These are phyloP conservation scores for Rana temporaria DNA, from an alignment of 2,113 vertebrate species.

Conservation along the genomic window DNA sequence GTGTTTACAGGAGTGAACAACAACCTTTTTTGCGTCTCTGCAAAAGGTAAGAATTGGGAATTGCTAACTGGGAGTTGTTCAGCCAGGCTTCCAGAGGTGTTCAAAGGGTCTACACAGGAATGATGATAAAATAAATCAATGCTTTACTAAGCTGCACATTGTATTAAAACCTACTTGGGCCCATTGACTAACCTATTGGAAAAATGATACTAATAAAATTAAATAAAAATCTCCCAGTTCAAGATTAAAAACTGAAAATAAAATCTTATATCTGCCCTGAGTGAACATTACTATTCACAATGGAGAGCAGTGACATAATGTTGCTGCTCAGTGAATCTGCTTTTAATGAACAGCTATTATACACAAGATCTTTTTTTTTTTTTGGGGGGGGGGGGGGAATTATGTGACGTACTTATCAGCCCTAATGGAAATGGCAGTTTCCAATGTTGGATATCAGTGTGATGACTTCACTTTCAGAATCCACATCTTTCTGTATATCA, in stretches of 20 bases:
- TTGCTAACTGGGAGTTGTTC: too few relatives aligned
- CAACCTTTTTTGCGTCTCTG: too few relatives aligned
- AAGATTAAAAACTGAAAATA: conserved; percentile 1
- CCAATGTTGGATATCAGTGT: conserved; percentile 42
- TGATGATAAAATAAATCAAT: too few relatives aligned
- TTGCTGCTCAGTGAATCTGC: conserved; percentile 7
- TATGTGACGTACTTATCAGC: conserved; percentile 41
- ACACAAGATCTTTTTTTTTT: conserved; percentile 30
- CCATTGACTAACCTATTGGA: too few relatives aligned
- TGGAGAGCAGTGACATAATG: conserved; percentile 33
- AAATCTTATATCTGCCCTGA: conserved; percentile 1
- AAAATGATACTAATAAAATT: too few relatives aligned
- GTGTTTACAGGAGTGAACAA: too few relatives aligned
- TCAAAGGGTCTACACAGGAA: too few relatives aligned
- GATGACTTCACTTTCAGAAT: conserved; percentile 41
- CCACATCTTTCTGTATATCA: conserved; percentile 45
- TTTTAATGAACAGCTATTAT: conserved; percentile 44
- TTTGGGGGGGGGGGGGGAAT: too few relatives aligned
- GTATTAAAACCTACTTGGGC: too few relatives aligned
- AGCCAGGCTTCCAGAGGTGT: too few relatives aligned
- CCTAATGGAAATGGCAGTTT: conserved; percentile 39
- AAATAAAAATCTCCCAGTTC: not conserved
- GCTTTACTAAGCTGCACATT: too few relatives aligned
- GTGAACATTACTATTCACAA: conserved; percentile 23
- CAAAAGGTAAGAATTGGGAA: too few relatives aligned